These are phyloP conservation scores for Astreopora myriophthalma DNA, from an alignment of 64 coral and sea anemone species.

Conservation along the genomic window DNA sequence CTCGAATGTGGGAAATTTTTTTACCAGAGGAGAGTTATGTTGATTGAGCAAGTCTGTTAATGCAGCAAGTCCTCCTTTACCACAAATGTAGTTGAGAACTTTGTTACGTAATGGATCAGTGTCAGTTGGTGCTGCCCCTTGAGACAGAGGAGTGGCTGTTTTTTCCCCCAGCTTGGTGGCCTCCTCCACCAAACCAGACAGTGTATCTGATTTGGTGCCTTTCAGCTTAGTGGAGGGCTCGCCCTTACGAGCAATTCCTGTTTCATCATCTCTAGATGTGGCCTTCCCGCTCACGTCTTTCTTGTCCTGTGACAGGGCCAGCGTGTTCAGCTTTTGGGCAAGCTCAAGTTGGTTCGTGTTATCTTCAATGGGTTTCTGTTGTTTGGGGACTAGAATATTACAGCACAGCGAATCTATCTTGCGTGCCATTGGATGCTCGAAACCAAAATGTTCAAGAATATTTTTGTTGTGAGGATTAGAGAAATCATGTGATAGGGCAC, in stretches of 20 bases:
- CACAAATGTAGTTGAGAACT: slow-evolving; percentile 30
- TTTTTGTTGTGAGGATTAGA: neutral
- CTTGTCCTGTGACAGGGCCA: neutral
- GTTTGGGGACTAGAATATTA: neutral
- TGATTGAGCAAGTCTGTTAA: neutral
- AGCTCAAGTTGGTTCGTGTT: neutral
- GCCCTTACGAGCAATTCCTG: neutral
- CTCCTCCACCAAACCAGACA: neutral
- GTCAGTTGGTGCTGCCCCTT: neutral
- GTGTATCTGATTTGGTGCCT: neutral
- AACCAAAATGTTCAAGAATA: neutral
- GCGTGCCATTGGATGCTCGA: neutral
- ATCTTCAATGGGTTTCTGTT: slow-evolving; percentile 18
- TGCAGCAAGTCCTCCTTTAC: neutral
- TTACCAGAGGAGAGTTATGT: slow-evolving; percentile 13
- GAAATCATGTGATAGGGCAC: slow-evolving; percentile 20
- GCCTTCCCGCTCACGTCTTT: neutral
- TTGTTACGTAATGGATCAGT: neutral
- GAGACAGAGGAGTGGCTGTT: neutral
- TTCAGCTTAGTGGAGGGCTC: neutral
- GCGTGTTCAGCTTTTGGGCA: neutral
- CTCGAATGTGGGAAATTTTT: neutral
- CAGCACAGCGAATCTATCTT: neutral
- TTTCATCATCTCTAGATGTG: too few species aligned
- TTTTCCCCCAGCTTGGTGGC: neutral